These are phyloP conservation scores for Podarcis muralis DNA, from an alignment of 2,113 vertebrate genomes.

Conservation along the genomic window DNA sequence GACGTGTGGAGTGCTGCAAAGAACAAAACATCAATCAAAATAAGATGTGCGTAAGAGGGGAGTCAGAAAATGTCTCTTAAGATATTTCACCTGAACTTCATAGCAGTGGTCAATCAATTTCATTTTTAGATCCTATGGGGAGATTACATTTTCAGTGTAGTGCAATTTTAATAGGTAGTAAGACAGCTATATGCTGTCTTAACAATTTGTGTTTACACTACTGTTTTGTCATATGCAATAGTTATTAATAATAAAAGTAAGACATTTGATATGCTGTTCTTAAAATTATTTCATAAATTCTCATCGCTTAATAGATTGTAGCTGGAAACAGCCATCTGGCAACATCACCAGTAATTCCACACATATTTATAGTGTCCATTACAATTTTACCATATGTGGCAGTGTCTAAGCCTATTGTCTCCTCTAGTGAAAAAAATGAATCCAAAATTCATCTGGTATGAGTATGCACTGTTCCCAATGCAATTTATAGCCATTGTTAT, in stretches of 20 bases:
- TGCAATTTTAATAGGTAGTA: constrained; percentile 1
- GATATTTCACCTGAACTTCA: constrained; percentile 40
- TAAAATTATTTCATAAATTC: constrained; percentile 29
- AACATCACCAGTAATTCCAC: constrained; percentile 8
- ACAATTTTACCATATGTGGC: background rate
- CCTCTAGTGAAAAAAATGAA: background rate
- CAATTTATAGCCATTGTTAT: constrained; percentile 14
- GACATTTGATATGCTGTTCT: constrained; percentile 31
- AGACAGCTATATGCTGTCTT: constrained; percentile 23
- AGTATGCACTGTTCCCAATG: background rate
- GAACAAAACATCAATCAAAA: constrained; percentile 40
- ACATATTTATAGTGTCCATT: background rate
- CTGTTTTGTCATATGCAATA: constrained; percentile 48
- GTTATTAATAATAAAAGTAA: constrained; percentile 40
- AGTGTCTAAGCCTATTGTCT: background rate
- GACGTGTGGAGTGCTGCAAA: constrained; percentile 49
- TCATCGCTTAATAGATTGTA: constrained; percentile 50
- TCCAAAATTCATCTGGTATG: background rate
- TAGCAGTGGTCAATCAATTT: constrained; percentile 64
- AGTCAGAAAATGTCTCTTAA: background rate
- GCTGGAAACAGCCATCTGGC: constrained; percentile 42
- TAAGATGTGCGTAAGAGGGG: constrained; percentile 58
- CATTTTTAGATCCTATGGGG: constrained; percentile 43
- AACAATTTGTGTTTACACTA: constrained; percentile 11
- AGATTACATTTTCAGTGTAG: constrained; percentile 33